Evolutionary conservation across 2,888 invertebrate species (phyloP), one percentile per base, ranked within the genome.

Genomic region (Netelia melanura): DNA sequence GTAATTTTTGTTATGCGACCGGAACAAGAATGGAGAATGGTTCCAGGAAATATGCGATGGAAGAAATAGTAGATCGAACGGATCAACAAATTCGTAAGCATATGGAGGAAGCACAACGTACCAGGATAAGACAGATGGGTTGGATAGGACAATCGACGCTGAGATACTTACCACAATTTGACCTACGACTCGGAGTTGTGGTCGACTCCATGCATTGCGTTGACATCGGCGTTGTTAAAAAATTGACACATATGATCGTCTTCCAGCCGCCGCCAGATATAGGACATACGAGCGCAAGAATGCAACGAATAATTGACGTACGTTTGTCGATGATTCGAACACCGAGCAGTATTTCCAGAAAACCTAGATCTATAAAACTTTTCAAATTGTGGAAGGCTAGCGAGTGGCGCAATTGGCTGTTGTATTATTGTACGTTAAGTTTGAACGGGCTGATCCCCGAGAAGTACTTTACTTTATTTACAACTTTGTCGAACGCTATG

Each of bases 361-460:
- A 58, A 61, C 68, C 74, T 1, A 56, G 21, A 61, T n/a, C 38
- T 21, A 67, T 79, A 21, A 43, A 17, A 61, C 11, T 10, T 21
- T 44, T 11, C 23, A 67, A 75, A 54, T 54, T 74, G 38, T 83
- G 75, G 79, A 79, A 79, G 38, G 83, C 83, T n/a, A 56, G 44
- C n/a, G 70, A 79, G 14, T 83, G 75, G 74, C 61, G 79, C 30
- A 83, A 83, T 56, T 83, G 78, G 78, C 25, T 83, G 21, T 52
- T 78, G 14, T 74, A 79, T 79, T 78, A 83, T 62, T 23, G 58
- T 61, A n/a, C n/a, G 0, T 5, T 38, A 43, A 79, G 75, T 54
- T 74, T 83, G 30, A 17, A 43, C 23, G 83, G 68, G 3, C 21
- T 74, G 17, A 54, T 79, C 11, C 61, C 67, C 8, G 58, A 74